Base-by-base conservation (phyloP, 1,140 invertebrate species). In the Ceratina japonica region DNA sequence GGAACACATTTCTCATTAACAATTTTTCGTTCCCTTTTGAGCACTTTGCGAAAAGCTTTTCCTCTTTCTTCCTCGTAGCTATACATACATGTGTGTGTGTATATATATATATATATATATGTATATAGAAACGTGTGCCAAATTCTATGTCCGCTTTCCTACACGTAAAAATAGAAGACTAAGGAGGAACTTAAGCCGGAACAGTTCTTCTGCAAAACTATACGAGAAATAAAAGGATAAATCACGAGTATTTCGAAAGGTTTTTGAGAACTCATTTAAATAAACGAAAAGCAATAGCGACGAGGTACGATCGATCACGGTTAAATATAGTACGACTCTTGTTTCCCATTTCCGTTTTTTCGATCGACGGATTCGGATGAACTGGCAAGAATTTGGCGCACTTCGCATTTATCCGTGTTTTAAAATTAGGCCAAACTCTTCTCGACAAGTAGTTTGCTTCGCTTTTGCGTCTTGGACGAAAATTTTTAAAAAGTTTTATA, bases 401-500 rank as follows among this genome's bases (percentile, higher is more conserved):
- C 62, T 59, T 52, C 13, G 16, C 56, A 37, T 56, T 63, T 72
- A 24, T 24, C n/a, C 15, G 68, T 1, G 15, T 49, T n/a, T n/a
- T 80, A 62, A 79, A 76, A 76, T 75, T 76, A 80, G 64, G 77
- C 72, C 79, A 63, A 83, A 72, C 64, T 59, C 15, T 83, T 77
- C 65, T 58, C 49, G 56, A 62, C n/a, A 76, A 64, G 51, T 63
- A 64, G 51, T 63, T 18, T 83, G 54, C 77, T 52, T 56, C 15
- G 15, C 16, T 56, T 74, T 85, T 65, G 49, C 80, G 59, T 77
- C 52, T 83, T 86, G 69, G 77, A 83, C 64, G 75, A 80, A 83
- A 86, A 86, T 61, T 64, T 74, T 86, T 85, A 70, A 79, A 79
- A 84, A 80, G 80, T 88, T 87, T 44, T 88, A 89, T 89, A 90